A percentile compares a stretch with the other conserved stretches of the same genome.
Conservation (phyloP, 2,888 invertebrate species). For the Nasonovia ribisnigri region DNA sequence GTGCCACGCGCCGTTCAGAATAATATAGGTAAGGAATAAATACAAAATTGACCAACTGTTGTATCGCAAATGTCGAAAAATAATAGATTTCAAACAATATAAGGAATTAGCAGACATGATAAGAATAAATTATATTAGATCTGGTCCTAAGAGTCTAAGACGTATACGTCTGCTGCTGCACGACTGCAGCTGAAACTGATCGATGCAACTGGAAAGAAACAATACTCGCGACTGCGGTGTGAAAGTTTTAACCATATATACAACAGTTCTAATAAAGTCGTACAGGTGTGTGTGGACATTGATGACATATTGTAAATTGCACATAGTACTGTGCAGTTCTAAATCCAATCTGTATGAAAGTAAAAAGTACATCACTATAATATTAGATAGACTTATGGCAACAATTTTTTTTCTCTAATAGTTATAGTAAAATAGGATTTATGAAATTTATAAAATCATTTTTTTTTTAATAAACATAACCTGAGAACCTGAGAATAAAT, state of each 20-base stretch:
- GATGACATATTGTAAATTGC: not conserved
- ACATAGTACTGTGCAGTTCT: not conserved
- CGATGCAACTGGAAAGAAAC: not conserved
- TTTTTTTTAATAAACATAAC: no score
- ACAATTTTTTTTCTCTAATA: not conserved
- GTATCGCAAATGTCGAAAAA: not conserved
- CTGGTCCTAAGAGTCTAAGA: not conserved
- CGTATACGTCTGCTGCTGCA: not conserved
- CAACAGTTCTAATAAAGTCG: not conserved
- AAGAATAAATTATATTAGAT: not conserved
- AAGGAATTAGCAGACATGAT: not conserved
- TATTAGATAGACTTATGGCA: not conserved
- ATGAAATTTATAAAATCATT: not conserved
- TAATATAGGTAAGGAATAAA: slow-evolving; percentile 9
- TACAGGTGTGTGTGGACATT: not conserved
- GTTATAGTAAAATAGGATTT: no score
- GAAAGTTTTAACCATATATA: not conserved
- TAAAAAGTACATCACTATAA: not conserved
- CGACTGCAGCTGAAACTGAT: not conserved
- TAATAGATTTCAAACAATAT: not conserved
- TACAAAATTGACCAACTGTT: not conserved
- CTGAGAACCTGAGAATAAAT: not conserved
- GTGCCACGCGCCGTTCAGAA: not conserved
- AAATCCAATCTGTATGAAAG: not conserved
- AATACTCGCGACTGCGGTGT: no score